Percentiles rank a stretch among this genome's conserved stretches.
These are phyloP conservation scores for Chionoecetes opilio DNA, from an alignment of 1,140 invertebrate genomes.

Conservation along the genomic window DNA sequence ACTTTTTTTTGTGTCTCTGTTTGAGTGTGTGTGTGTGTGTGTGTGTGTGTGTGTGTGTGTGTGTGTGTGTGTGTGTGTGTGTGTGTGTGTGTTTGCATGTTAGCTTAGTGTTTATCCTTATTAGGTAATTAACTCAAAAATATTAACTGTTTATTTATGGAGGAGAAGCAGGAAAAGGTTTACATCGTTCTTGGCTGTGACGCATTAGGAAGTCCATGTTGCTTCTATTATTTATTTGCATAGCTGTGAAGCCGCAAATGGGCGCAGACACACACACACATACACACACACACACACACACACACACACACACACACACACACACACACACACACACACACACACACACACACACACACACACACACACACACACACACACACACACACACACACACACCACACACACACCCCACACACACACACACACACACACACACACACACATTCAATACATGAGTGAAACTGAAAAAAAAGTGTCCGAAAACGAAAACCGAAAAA, in stretches of 20 bases:
- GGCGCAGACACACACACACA: no score
- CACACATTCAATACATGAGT: neutral
- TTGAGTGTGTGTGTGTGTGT: conserved; percentile 16
- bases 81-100: conserved; percentile 6
- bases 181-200: neutral
- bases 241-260: no score
- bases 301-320: no score
- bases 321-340: conserved; percentile 6
- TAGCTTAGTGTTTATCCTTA: neutral
- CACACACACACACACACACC: no score
- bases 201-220: no score
- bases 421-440: neutral
- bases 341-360: neutral
- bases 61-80: conserved; percentile 23
- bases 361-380: no score
- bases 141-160: neutral
- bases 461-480: no score
- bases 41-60: conserved; percentile 27
- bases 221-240: no score
- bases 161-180: neutral
- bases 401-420: no score
- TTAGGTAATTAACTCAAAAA: neutral
- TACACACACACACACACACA: no score
- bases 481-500: no score
- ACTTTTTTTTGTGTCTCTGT: neutral